Percentiles rank a stretch among this genome's conserved stretches.
These are phyloP conservation scores for Gallinago stenura DNA, from an alignment of 2,797 vertebrate species.

Conservation along the genomic window DNA sequence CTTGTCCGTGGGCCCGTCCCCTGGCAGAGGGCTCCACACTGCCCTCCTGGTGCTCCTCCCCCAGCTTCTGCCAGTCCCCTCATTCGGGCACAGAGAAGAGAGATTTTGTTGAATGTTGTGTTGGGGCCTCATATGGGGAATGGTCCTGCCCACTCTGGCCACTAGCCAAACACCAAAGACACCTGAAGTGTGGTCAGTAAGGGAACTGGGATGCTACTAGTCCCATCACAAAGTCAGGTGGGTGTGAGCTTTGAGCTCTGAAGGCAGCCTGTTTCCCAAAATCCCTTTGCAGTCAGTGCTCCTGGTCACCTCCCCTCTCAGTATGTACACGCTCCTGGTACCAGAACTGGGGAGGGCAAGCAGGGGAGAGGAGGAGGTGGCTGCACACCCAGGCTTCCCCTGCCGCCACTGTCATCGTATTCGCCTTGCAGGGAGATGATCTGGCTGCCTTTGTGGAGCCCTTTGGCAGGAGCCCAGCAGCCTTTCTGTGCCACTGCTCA, in stretches of 20 bases:
- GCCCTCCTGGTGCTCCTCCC: constrained; percentile 12
- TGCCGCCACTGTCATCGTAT: not conserved
- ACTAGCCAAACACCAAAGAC: not conserved
- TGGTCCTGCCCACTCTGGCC: constrained; percentile 36
- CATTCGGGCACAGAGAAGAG: not conserved
- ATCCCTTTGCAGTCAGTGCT: not conserved
- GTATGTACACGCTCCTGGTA: rapidly evolving
- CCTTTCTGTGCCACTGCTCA: constrained; percentile 70
- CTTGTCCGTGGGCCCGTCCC: not conserved
- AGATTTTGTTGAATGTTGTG: constrained; percentile 10
- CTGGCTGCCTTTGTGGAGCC: constrained; percentile 51
- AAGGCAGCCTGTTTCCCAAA: not conserved
- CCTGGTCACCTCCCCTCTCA: not conserved
- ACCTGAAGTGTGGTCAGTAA: not conserved
- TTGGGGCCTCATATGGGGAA: not conserved
- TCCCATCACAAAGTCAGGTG: not conserved
- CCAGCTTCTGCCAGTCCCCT: not conserved
- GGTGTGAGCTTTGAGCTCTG: not conserved
- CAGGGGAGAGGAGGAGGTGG: not conserved
- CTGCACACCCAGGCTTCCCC: not conserved
- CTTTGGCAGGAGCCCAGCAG: constrained; percentile 57
- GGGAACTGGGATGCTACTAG: not conserved
- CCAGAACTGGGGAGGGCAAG: not conserved
- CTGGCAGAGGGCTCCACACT: not conserved
- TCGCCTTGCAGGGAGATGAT: constrained; percentile 40